Evolutionary conservation across 2,797 vertebrate genomes (phyloP), one percentile per base, ranked within the genome.

Genomic region (Halcyon smyrnensis): DNA sequence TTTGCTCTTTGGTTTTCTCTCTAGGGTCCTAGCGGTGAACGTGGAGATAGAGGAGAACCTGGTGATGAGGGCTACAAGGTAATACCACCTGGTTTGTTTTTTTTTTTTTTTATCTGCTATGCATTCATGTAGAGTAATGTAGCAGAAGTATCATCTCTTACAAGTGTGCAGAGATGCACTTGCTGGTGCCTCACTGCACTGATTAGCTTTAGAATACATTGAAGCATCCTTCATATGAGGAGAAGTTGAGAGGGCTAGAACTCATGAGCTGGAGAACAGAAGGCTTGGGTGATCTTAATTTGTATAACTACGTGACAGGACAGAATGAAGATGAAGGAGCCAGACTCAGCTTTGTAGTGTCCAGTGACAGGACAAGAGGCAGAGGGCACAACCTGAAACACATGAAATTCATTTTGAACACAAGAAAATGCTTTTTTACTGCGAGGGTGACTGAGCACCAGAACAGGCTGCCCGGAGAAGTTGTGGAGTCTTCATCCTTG

Each of bases 11-110:
- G 50, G 18, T 98, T 96, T 65, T 97, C 85, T 98, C 91, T 96
- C 8, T 95, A 99, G 99, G 99, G 99, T 62, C 95, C 94, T 84
- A 45, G 82, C 19, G 99, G 99, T 81, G 98, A 99, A 87, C 98
- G 39, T 96, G 99, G 99, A 93, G 99, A 99, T 8, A 98, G 98
- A 76, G 99, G 99, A 94, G 99, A 99, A 64, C 96, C 99, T 51
- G 99, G 99, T 86, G 98, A 98, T 90, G 98, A 98, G 78, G 99
- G 99, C 79, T 99, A 99, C 98, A 98, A 98, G 99, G 99, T 99
- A 98, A 97, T 36, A 28, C 7, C 9, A 37, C 25, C 48, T 60
- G 41, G n/a, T n/a, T n/a, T n/a, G 20, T 59, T 82, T 91, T 83
- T 62, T 10, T 36, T 79, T 5, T 48, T 92, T 92, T 87, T 78